phyloP scores from a whole-genome alignment of 1,140 invertebrate genomes.

The Phthorimaea operculella region DNA sequence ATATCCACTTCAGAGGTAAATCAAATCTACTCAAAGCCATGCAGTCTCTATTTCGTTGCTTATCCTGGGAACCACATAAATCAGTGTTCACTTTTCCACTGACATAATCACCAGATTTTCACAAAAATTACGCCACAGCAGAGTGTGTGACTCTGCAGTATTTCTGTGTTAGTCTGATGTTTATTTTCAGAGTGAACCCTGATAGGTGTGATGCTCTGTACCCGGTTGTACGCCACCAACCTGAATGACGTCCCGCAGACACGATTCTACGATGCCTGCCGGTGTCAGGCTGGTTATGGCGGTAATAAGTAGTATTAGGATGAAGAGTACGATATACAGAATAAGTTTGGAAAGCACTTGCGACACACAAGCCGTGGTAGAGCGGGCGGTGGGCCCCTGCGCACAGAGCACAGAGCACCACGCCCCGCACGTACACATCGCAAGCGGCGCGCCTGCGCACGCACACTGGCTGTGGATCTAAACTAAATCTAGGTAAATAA shows the following conservation, averaged over 20 bases:
- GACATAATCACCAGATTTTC: neutral
- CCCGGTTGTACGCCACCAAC: slow-evolving; percentile 24
- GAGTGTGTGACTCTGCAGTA: neutral
- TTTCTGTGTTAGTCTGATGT: neutral
- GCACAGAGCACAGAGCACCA: neutral
- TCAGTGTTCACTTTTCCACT: slow-evolving; percentile 7
- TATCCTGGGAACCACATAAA: slow-evolving; percentile 20
- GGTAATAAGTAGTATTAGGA: slow-evolving; percentile 35
- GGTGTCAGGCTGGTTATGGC: slow-evolving; percentile 39
- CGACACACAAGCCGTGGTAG: slow-evolving; percentile 51
- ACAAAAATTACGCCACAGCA: neutral
- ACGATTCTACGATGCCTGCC: slow-evolving; percentile 11
- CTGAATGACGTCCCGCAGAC: slow-evolving; percentile 8
- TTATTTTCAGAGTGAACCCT: slow-evolving; percentile 13
- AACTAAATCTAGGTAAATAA: slow-evolving; percentile 4
- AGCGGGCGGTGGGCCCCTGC: neutral
- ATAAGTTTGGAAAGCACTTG: slow-evolving; percentile 55
- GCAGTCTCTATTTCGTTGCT: slow-evolving; percentile 10
- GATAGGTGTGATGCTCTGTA: slow-evolving; percentile 24
- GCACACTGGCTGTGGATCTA: slow-evolving; percentile 52
- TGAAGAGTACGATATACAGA: slow-evolving; percentile 61
- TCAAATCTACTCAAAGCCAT: slow-evolving; percentile 11
- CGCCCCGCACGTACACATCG: slow-evolving; percentile 18
- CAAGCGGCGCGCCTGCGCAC: slow-evolving; percentile 30
- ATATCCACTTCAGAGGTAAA: no score